A percentile compares a stretch with the other conserved stretches of the same genome.
phyloP scores from a whole-genome alignment of 2,888 invertebrate species.

The Amblyteles armatorius region DNA sequence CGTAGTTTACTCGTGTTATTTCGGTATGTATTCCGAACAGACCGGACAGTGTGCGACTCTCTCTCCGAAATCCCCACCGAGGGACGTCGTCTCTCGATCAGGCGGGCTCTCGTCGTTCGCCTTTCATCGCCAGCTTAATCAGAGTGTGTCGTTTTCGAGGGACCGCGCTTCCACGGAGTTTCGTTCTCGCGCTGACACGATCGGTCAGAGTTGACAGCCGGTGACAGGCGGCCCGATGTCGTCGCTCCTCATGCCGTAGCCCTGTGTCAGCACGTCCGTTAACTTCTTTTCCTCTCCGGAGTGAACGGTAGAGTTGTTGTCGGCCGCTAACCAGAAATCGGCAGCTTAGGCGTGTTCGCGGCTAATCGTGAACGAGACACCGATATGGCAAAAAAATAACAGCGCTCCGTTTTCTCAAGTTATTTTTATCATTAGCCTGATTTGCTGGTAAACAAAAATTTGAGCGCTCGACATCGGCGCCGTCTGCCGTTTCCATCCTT shows the following conservation, averaged over 20 bases:
- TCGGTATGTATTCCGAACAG: constrained; percentile 21
- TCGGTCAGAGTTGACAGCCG: constrained; percentile 17
- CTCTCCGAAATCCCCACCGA: neutral
- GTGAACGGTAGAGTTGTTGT: neutral
- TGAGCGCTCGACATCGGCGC: neutral
- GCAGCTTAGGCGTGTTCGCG: neutral
- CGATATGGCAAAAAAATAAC: neutral
- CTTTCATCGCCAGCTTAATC: constrained; percentile 2
- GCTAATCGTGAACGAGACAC: neutral
- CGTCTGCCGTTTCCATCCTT: neutral
- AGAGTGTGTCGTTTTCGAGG: constrained; percentile 15
- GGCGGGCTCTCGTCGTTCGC: neutral
- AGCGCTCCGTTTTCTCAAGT: neutral
- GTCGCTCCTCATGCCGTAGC: neutral
- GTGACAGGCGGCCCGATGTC: constrained; percentile 9
- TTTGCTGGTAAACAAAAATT: neutral
- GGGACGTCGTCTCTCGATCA: neutral
- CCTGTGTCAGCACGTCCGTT: neutral
- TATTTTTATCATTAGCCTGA: neutral
- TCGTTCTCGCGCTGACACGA: constrained; percentile 19
- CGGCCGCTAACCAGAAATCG: neutral
- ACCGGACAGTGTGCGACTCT: neutral
- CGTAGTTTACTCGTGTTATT: constrained; percentile 43
- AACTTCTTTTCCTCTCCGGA: neutral
- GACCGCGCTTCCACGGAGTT: neutral